These are phyloP conservation scores for Megaptera novaeangliae DNA, from an alignment of 2,113 vertebrate genomes.

Conservation along the genomic window DNA sequence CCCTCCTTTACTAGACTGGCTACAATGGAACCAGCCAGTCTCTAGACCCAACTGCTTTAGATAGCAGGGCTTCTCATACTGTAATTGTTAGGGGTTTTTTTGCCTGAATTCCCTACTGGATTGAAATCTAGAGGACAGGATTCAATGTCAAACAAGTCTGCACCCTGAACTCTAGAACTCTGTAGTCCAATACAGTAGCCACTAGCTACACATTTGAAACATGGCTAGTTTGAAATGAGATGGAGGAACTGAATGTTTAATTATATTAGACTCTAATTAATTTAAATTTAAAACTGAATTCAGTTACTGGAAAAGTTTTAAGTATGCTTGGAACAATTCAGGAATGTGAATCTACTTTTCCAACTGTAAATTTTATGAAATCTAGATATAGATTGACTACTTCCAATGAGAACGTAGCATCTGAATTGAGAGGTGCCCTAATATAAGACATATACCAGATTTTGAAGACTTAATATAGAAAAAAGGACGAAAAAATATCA, in stretches of 20 bases:
- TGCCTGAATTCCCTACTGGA: not conserved
- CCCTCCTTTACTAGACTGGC: not conserved
- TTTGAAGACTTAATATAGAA: not conserved
- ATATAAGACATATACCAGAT: not conserved
- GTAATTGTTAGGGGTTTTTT: not conserved
- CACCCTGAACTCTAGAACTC: not conserved
- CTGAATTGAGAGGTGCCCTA: not conserved
- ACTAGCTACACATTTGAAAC: not conserved
- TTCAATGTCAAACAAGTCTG: not conserved
- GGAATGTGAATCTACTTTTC: not conserved
- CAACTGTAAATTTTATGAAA: not conserved
- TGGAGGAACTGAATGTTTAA: not conserved
- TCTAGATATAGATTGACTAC: not conserved
- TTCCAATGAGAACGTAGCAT: not conserved
- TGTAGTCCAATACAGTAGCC: not conserved
- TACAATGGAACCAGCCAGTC: conserved; percentile 22
- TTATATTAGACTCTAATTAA: not conserved
- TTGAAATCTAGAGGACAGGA: not conserved
- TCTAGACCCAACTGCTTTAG: not conserved
- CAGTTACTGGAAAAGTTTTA: not conserved
- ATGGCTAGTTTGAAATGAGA: not conserved
- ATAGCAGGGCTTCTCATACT: not conserved
- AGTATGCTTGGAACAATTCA: not conserved
- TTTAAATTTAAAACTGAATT: not conserved
- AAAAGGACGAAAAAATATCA: not conserved